phyloP scores from a whole-genome alignment of 2,888 invertebrate genomes.

The Eledone cirrhosa region DNA sequence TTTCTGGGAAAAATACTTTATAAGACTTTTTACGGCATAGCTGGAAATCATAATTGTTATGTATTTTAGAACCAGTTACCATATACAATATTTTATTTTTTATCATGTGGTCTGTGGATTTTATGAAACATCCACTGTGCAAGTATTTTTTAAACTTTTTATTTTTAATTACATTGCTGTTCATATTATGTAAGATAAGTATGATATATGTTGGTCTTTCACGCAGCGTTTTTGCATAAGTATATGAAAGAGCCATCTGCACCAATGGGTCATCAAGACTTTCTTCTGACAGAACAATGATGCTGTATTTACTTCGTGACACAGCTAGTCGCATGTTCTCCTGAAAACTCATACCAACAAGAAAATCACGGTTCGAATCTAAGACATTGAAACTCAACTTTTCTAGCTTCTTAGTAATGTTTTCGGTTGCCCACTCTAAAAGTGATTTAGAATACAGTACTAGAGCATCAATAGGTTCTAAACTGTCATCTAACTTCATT shows the following conservation, averaged over 20 bases:
- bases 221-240: constrained; percentile 43
- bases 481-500: constrained; percentile 29
- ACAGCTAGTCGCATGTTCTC: constrained; percentile 45
- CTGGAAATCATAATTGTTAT: not conserved
- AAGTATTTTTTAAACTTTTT: constrained; percentile 40
- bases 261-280: constrained; percentile 36
- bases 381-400: constrained; percentile 33
- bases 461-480: constrained; percentile 41
- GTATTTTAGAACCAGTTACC: constrained; percentile 36
- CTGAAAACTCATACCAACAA: constrained; percentile 42
- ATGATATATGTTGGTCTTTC: constrained; percentile 42
- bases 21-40: constrained; percentile 26
- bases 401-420: constrained; percentile 39
- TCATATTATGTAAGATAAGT: constrained; percentile 37
- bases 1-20: constrained; percentile 31
- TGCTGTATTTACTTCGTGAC: constrained; percentile 41
- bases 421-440: constrained; percentile 41
- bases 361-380: constrained; percentile 42
- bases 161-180: constrained; percentile 36
- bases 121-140: constrained; percentile 39
- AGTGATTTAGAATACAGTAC: constrained; percentile 38
- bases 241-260: constrained; percentile 41
- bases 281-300: constrained; percentile 41
- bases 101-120: constrained; percentile 37
- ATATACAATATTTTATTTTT: constrained; percentile 41